Evolutionary conservation across 2,797 vertebrate genomes (phyloP).

Genomic region (Merluccius polli): DNA sequence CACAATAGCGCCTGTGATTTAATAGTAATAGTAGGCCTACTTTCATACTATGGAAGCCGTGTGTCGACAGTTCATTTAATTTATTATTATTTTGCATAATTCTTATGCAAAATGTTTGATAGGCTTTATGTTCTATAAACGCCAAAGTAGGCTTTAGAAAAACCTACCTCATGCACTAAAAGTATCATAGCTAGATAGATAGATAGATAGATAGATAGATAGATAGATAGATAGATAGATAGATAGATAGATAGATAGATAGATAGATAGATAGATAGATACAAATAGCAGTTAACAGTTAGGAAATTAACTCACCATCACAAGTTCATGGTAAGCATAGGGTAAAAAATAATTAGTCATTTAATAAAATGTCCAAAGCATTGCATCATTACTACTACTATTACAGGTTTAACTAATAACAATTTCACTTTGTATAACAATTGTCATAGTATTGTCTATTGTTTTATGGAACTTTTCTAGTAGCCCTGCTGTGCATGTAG

Average conservation of each 20-base stretch:
- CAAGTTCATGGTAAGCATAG: constrained; percentile 19
- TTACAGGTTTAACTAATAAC: not conserved
- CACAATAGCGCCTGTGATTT: too few species aligned
- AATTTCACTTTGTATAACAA: not conserved
- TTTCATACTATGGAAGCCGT: too few species aligned
- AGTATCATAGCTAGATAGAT: too few species aligned
- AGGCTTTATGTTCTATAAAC: too few species aligned
- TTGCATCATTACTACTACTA: not conserved
- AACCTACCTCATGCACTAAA: too few species aligned
- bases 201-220: not conserved
- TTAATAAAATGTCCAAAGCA: not conserved
- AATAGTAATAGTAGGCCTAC: too few species aligned
- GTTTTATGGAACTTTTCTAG: not conserved
- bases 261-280: not conserved
- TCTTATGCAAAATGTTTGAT: too few species aligned
- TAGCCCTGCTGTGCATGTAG: not conserved
- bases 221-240: not conserved
- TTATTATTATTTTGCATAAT: too few species aligned
- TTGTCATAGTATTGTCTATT: not conserved
- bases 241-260: not conserved
- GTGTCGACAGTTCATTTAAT: too few species aligned
- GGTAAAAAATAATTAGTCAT: not conserved
- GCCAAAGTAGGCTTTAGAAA: too few species aligned
- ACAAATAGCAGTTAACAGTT: not conserved
- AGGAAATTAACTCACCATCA: constrained; percentile 50